Percentiles rank a stretch among this genome's conserved stretches.
phyloP scores from a whole-genome alignment of 2,797 vertebrate genomes.

The Syngnathus acus region DNA sequence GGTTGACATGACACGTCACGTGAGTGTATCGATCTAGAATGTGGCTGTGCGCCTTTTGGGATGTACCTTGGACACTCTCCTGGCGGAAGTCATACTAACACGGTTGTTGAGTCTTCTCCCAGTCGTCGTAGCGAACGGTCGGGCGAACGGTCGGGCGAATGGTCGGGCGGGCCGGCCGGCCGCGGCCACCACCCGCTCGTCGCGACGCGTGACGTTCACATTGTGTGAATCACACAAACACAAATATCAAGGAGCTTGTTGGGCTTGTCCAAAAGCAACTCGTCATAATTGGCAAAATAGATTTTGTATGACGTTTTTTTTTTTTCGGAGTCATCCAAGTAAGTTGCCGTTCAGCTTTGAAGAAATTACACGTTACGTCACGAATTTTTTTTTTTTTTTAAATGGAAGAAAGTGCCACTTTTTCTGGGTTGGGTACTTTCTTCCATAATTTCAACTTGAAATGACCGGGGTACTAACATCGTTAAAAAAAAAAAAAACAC shows the following conservation, averaged over 20 bases:
- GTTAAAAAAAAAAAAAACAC: too few species aligned
- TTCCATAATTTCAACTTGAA: too few species aligned
- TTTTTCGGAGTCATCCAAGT: background rate
- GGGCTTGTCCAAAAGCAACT: background rate
- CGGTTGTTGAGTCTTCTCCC: background rate
- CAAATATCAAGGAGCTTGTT: background rate
- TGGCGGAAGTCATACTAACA: constrained; percentile 40
- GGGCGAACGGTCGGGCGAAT: constrained; percentile 12
- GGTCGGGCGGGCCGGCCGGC: too few species aligned
- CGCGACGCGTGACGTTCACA: background rate
- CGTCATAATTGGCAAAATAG: background rate
- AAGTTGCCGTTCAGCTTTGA: background rate
- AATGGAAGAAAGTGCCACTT: background rate
- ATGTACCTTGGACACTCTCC: constrained; percentile 50
- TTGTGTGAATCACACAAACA: background rate
- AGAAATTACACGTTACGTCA: background rate
- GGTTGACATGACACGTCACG: background rate
- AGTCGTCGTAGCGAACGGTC: constrained; percentile 31
- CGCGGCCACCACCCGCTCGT: background rate
- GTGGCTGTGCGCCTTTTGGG: background rate
- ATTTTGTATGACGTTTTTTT: background rate
- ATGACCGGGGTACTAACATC: too few species aligned
- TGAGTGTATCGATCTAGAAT: background rate
- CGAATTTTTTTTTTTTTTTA: too few species aligned
- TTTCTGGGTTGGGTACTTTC: background rate